Conservation (phyloP, 1,140 invertebrate genomes). For the Zaprionus tsacasi region DNA sequence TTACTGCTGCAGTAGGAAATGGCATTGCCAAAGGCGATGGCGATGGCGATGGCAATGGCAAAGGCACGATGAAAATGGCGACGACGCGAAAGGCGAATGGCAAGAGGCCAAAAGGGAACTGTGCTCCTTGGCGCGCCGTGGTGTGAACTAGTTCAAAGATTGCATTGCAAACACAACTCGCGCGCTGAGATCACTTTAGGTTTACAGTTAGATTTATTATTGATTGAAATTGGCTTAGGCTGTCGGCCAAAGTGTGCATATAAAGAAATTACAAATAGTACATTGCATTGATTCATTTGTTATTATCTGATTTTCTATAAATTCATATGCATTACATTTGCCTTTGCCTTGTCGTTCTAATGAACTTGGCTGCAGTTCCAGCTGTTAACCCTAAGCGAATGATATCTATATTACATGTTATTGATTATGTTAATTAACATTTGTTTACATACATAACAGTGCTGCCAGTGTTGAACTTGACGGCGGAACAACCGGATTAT, state of each 20-base stretch:
- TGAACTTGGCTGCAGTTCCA: not conserved
- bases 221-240: not conserved
- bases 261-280: no score
- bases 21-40: conserved; percentile 35
- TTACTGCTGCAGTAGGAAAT: conserved; percentile 71
- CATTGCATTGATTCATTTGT: not conserved
- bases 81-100: conserved; percentile 4
- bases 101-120: conserved; percentile 38
- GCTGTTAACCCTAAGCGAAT: not conserved
- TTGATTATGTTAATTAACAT: not conserved
- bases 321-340: no score
- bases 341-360: not conserved
- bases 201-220: conserved; percentile 23
- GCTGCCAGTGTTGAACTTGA: no score
- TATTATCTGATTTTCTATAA: not conserved
- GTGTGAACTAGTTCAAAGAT: conserved; percentile 29
- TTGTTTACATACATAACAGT: not conserved
- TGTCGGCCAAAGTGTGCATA: no score
- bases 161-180: conserved; percentile 13
- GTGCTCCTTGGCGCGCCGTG: not conserved
- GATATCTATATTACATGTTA: not conserved
- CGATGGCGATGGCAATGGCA: conserved; percentile 13
- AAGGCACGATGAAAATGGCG: conserved; percentile 36
- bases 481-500: no score
- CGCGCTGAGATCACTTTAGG: not conserved